phyloP scores from a whole-genome alignment of 2,888 invertebrate species.

The Pristionchus japonicus region DNA sequence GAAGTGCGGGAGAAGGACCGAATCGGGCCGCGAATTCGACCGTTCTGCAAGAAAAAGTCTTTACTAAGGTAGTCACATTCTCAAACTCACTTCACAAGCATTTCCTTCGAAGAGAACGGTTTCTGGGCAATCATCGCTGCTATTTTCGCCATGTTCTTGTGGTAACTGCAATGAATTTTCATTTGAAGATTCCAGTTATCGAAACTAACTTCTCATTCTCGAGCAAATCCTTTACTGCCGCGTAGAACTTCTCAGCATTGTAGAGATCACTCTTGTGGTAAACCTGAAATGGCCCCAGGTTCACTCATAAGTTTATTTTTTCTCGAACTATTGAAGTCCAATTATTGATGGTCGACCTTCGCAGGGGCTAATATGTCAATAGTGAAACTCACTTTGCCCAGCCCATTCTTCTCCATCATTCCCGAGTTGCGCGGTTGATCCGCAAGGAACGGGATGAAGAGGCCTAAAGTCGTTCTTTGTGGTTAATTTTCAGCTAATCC shows the following conservation, averaged over 20 bases:
- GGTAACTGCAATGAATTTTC: not conserved
- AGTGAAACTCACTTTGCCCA: not conserved
- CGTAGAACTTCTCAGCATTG: constrained; percentile 21
- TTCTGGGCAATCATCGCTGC: not conserved
- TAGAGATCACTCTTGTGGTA: constrained; percentile 5
- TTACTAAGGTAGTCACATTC: not conserved
- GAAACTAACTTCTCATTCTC: not conserved
- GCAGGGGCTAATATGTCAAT: too few relatives aligned
- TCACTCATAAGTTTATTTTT: not conserved
- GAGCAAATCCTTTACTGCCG: not conserved
- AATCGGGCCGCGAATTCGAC: constrained; percentile 25
- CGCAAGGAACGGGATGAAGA: constrained; percentile 10
- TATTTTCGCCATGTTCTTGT: not conserved
- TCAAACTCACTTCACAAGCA: not conserved
- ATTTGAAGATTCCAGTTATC: too few relatives aligned
- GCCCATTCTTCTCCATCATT: constrained; percentile 30
- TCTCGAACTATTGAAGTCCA: too few relatives aligned
- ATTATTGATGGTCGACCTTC: not conserved
- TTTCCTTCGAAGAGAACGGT: not conserved
- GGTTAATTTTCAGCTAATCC: not conserved
- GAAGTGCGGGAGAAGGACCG: not conserved
- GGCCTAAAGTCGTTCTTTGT: not conserved
- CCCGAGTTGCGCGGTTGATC: constrained; percentile 13
- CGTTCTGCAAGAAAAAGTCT: not conserved
- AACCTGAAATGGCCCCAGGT: too few relatives aligned